Evolutionary conservation across 2,888 invertebrate species (phyloP).

Genomic region (Gandaritis pyraliata): DNA sequence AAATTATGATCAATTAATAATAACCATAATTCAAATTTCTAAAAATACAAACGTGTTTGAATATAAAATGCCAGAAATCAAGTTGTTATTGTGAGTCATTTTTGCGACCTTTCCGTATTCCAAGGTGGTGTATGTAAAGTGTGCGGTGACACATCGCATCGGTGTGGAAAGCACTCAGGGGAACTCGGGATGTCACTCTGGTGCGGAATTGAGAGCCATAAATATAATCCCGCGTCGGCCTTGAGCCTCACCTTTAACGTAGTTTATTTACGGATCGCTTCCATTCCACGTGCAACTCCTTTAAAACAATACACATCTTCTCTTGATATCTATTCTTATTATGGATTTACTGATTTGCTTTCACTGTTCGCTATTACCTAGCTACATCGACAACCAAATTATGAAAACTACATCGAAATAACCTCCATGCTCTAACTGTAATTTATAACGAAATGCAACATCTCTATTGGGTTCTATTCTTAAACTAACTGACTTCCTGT

Average conservation of each 20-base stretch:
- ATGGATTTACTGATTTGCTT: neutral
- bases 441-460: constrained; percentile 3
- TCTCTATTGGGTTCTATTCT: constrained; percentile 18
- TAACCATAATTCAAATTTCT: neutral
- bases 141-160: constrained; percentile 16
- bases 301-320: no score
- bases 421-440: neutral
- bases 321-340: neutral
- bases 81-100: constrained; percentile 12
- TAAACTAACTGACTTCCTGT: constrained; percentile 17
- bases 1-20: no score
- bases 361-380: neutral
- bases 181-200: constrained; percentile 1
- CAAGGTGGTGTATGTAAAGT: constrained; percentile 8
- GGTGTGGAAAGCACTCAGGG: constrained; percentile 2
- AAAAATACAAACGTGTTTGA: constrained; percentile 1
- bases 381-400: neutral
- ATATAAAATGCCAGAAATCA: constrained; percentile 3
- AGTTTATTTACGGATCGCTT: constrained; percentile 29
- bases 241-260: constrained; percentile 40
- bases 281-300: constrained; percentile 3
- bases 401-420: neutral
- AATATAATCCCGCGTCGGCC: constrained; percentile 8
- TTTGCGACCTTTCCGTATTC: constrained; percentile 17
- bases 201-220: constrained; percentile 1